These are phyloP conservation scores for Cephus nigrinus DNA, from an alignment of 2,888 invertebrate species.

Conservation along the genomic window DNA sequence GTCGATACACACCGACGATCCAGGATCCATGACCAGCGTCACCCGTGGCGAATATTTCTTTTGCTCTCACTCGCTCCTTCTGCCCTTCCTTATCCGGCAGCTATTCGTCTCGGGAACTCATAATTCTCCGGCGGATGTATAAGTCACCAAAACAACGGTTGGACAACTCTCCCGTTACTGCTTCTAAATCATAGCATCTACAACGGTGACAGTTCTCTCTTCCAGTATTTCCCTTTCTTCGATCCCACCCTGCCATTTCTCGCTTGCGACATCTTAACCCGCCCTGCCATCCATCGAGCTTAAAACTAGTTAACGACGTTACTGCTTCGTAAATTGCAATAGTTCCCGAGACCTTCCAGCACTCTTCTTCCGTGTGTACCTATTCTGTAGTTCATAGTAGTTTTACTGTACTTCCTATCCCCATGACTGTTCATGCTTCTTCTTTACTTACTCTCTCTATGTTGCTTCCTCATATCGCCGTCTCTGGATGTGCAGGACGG, in stretches of 20 bases:
- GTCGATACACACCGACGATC: background rate
- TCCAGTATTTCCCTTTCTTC: background rate
- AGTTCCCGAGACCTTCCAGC: conserved; percentile 10
- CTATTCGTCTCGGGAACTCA: conserved; percentile 29
- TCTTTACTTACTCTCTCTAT: background rate
- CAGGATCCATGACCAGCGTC: background rate
- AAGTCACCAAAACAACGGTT: conserved; percentile 36
- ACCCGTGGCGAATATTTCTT: conserved; percentile 19
- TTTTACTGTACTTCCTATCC: background rate
- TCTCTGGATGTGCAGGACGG: background rate
- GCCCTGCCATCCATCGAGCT: conserved; percentile 54
- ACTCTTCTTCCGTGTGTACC: background rate
- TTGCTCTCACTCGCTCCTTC: conserved; percentile 28
- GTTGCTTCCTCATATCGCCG: background rate
- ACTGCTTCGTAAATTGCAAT: conserved; percentile 58
- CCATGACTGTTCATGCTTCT: background rate
- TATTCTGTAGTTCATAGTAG: background rate
- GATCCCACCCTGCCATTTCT: conserved; percentile 7
- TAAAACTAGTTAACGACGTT: conserved; percentile 58
- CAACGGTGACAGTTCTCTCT: conserved; percentile 22
- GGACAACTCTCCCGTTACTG: conserved; percentile 31
- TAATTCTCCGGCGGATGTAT: conserved; percentile 34
- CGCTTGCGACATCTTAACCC: conserved; percentile 28
- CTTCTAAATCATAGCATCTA: conserved; percentile 39
- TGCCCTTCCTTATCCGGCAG: conserved; percentile 33